Percentiles rank a stretch among this genome's conserved stretches.
Evolutionary conservation across 2,888 invertebrate species (phyloP).

Genomic region (Lepeophtheirus nordmannii): DNA sequence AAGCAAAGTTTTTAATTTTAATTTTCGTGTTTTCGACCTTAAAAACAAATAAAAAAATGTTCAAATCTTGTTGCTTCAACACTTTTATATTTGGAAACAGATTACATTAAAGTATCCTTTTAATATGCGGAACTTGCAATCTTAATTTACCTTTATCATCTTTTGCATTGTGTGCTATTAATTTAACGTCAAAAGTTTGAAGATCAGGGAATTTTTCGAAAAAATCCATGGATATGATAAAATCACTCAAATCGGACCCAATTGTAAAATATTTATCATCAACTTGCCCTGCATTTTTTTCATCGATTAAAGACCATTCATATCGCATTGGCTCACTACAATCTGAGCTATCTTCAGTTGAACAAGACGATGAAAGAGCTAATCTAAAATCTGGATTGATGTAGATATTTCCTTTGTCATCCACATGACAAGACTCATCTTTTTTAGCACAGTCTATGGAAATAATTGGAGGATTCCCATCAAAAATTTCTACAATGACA

Average conservation of each 20-base stretch:
- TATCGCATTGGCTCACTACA: slow-evolving; percentile 14
- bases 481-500: neutral
- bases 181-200: neutral
- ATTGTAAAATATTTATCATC: neutral
- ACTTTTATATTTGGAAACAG: no score
- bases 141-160: neutral
- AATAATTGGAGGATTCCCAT: neutral
- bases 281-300: neutral
- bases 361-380: slow-evolving; percentile 13
- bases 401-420: neutral
- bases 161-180: slow-evolving; percentile 6
- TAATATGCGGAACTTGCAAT: no score
- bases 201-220: neutral
- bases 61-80: no score
- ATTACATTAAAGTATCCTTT: neutral
- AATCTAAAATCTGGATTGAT: slow-evolving; percentile 17
- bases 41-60: no score
- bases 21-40: no score
- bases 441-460: neutral
- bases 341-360: neutral
- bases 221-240: neutral
- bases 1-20: no score
- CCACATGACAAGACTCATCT: neutral
- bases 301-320: slow-evolving; percentile 6
- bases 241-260: neutral